These are phyloP conservation scores for Orthonychiurus folsomi DNA, from an alignment of 2,888 invertebrate genomes.

Conservation along the genomic window DNA sequence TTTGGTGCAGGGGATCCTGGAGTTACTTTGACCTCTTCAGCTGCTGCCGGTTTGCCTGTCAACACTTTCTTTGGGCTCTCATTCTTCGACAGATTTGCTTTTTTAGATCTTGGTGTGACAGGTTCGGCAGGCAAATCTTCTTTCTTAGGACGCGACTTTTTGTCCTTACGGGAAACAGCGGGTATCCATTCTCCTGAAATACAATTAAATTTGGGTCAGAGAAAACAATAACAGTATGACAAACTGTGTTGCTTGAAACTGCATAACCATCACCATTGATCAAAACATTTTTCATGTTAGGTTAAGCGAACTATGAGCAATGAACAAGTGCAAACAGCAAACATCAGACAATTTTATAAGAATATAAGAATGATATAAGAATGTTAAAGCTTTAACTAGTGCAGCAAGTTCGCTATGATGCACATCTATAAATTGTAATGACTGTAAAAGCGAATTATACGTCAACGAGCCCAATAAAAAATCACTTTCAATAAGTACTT, in stretches of 20 bases:
- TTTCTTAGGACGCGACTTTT: slow-evolving; percentile 50
- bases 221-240: slow-evolving; percentile 2
- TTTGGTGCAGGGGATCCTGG: slow-evolving; percentile 43
- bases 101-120: slow-evolving; percentile 2
- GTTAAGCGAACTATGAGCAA: too few relatives aligned
- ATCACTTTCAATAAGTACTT: too few relatives aligned
- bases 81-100: slow-evolving; percentile 49
- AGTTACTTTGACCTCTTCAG: slow-evolving; percentile 31
- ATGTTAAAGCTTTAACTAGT: too few relatives aligned
- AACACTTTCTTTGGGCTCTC: slow-evolving; percentile 44
- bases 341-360: too few relatives aligned
- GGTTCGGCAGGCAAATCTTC: slow-evolving; percentile 1
- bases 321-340: too few relatives aligned
- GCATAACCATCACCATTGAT: too few relatives aligned
- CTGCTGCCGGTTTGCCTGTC: slow-evolving; percentile 41
- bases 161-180: slow-evolving; percentile 61
- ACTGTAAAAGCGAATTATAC: too few relatives aligned
- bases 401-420: too few relatives aligned
- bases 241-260: neutral
- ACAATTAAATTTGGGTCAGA: slow-evolving; percentile 5
- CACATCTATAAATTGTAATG: too few relatives aligned
- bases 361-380: too few relatives aligned
- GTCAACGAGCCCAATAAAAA: too few relatives aligned
- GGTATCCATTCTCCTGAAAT: slow-evolving; percentile 57
- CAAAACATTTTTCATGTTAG: too few relatives aligned